A percentile compares a stretch with the other conserved stretches of the same genome.
phyloP scores from a whole-genome alignment of 2,113 vertebrate species.

The Cacatua alba region DNA sequence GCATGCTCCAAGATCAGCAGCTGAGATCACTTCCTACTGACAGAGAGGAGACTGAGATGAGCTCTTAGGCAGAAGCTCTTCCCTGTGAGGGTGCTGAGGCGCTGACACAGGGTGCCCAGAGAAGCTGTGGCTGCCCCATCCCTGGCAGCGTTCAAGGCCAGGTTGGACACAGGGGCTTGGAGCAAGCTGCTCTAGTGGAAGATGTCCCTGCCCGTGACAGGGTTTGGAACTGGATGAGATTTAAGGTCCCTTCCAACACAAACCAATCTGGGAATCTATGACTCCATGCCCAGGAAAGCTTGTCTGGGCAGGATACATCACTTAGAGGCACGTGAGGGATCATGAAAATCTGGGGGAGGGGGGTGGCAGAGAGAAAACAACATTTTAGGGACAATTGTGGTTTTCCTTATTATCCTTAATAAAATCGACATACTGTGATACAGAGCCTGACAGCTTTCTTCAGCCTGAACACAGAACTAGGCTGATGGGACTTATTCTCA shows the following conservation, averaged over 20 bases:
- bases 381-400: neutral
- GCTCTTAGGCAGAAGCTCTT: neutral
- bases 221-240: neutral
- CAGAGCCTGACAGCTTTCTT: neutral
- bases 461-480: neutral
- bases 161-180: too few species aligned
- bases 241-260: neutral
- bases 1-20: neutral
- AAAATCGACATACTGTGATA: neutral
- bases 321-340: neutral
- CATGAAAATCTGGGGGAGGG: neutral
- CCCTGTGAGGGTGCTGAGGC: neutral
- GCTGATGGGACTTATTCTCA: neutral
- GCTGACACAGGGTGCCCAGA: neutral
- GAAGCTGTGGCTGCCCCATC: too few species aligned
- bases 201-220: too few species aligned
- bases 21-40: neutral
- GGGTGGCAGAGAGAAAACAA: too few species aligned
- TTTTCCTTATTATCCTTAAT: neutral
- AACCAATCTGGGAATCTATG: neutral
- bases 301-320: neutral
- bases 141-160: too few species aligned
- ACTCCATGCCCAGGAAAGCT: neutral
- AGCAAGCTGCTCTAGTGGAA: too few species aligned
- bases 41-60: neutral